These are phyloP conservation scores for Pteromalus puparum DNA, from an alignment of 1,140 invertebrate genomes.

Conservation along the genomic window DNA sequence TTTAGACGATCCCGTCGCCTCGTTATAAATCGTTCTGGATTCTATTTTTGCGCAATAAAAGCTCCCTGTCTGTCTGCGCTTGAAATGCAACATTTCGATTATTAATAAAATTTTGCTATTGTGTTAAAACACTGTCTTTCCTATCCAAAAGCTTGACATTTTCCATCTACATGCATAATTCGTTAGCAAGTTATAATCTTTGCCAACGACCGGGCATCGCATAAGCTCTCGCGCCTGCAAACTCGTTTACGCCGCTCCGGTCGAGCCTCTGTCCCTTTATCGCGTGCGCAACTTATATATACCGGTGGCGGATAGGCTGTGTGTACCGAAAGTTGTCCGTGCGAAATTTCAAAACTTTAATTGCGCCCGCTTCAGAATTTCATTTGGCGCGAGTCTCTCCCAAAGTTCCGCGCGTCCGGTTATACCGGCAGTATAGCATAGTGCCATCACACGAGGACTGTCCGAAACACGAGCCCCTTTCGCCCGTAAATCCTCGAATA, in stretches of 20 bases:
- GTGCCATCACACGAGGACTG: not conserved
- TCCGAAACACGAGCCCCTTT: not conserved
- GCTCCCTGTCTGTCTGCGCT: no score
- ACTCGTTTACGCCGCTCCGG: not conserved
- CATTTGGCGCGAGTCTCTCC: slow-evolving; percentile 22
- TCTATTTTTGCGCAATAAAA: not conserved
- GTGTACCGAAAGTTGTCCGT: not conserved
- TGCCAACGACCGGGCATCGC: not conserved
- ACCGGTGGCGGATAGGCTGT: no score
- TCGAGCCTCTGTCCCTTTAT: not conserved
- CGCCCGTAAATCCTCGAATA: not conserved
- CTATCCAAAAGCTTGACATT: no score
- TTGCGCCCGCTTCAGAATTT: slow-evolving; percentile 37
- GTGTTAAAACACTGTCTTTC: no score
- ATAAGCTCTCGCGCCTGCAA: not conserved
- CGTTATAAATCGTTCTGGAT: not conserved
- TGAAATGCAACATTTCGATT: no score
- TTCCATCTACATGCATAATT: no score
- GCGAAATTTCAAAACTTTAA: slow-evolving; percentile 43
- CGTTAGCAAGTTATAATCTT: not conserved
- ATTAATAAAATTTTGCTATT: no score
- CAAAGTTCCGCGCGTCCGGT: not conserved
- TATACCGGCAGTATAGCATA: not conserved
- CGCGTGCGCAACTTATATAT: no score
- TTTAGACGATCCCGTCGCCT: not conserved